Percentiles rank a stretch among this genome's conserved stretches.
phyloP scores from a whole-genome alignment of 2,888 invertebrate genomes.

The Xestia rhomboidea region DNA sequence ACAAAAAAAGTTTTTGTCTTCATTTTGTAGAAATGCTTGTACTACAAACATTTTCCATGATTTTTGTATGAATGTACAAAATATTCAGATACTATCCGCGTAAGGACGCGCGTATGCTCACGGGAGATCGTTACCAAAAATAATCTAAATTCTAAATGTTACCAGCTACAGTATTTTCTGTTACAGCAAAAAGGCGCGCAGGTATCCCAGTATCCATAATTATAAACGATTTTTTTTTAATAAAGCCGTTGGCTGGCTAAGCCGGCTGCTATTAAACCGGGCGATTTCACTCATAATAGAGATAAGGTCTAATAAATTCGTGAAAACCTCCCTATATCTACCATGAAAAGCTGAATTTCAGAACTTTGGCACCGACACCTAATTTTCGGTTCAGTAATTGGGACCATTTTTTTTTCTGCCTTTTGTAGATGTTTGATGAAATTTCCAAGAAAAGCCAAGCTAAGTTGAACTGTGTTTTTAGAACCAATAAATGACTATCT shows the following conservation, averaged over 20 bases:
- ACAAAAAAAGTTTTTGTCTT: neutral
- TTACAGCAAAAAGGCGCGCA: conserved; percentile 25
- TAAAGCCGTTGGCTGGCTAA: conserved; percentile 43
- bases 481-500: neutral
- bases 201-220: conserved; percentile 50
- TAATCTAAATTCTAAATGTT: conserved; percentile 44
- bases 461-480: neutral
- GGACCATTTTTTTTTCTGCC: neutral
- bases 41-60: conserved; percentile 1
- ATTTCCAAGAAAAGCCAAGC: neutral
- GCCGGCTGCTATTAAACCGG: conserved; percentile 33
- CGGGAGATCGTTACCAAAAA: conserved; percentile 27
- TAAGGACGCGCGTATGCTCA: conserved; percentile 16
- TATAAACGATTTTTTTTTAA: conserved; percentile 44
- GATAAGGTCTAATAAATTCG: conserved; percentile 59
- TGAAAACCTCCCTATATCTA: conserved; percentile 39
- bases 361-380: conserved; percentile 22
- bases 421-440: neutral
- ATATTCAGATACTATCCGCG: conserved; percentile 33
- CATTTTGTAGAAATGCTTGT: conserved; percentile 8
- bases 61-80: conserved; percentile 8
- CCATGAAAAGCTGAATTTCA: conserved; percentile 28
- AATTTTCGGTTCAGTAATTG: conserved; percentile 40
- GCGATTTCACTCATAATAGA: conserved; percentile 54
- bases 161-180: conserved; percentile 27